These are phyloP conservation scores for Poecilobothrus nobilitatus DNA, from an alignment of 2,888 invertebrate genomes.

Conservation along the genomic window DNA sequence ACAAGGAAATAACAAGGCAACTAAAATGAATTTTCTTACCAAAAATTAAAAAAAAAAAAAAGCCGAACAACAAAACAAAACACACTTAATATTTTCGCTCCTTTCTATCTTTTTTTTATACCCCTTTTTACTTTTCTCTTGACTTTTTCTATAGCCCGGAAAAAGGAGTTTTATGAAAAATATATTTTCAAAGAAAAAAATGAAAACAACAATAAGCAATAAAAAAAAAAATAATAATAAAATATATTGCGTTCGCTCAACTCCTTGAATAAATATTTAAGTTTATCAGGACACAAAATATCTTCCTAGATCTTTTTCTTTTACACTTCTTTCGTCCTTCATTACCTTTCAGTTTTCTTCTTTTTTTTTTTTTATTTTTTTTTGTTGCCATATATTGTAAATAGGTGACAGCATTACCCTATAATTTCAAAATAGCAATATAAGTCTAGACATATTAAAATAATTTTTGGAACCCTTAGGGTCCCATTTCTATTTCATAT, in stretches of 20 bases:
- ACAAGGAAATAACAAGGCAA: too few species aligned
- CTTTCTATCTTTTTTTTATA: too few species aligned
- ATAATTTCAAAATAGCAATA: not conserved
- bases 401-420: too few species aligned
- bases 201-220: not conserved
- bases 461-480: not conserved
- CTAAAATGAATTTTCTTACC: too few species aligned
- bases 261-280: not conserved
- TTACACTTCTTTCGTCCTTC: not conserved
- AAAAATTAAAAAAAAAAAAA: too few species aligned
- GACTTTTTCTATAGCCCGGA: too few species aligned
- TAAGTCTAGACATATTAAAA: conserved; percentile 2
- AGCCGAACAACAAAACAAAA: too few species aligned
- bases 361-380: not conserved
- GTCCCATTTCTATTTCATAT: not conserved
- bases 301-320: not conserved
- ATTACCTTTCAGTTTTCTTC: not conserved
- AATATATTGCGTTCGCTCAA: conserved; percentile 1
- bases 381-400: not conserved
- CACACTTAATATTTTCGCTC: too few species aligned
- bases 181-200: not conserved
- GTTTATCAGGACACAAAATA: not conserved
- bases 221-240: not conserved
- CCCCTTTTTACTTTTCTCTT: too few species aligned
- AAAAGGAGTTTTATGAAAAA: too few species aligned